Base-by-base conservation (phyloP, 2,797 vertebrate genomes). In the Hypotaenidia okinawae region DNA sequence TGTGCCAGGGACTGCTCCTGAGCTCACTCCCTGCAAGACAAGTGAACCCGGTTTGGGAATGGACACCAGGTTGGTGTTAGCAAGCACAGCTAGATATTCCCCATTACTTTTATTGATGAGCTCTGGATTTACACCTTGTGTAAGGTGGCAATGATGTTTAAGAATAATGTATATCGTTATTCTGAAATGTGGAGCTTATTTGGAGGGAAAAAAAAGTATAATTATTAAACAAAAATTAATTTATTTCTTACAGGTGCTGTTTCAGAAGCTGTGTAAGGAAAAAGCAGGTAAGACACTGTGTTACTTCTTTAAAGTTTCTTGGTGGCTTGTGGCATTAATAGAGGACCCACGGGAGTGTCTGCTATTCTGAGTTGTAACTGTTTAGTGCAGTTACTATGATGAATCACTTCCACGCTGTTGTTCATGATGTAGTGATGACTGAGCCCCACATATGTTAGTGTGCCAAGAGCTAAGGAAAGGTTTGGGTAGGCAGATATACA, bases 281-380 rank as follows among this genome's bases (percentile, higher is more conserved):
- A 95, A 89, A 80, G 92, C 95, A 91, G 98, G 98, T 98, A 97
- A 96, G 89, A 62, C 57, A 55, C 47, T 64, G n/a, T 37, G n/a
- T 87, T 78, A 51, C 24, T 82, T 89, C 49, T 84, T 82, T 6
- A 14, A 35, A 57, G 32, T 49, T 57, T 95, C 35, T 92, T 59
- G 13, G 62, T 64, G 58, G 28, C 21, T 76, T 80, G 7, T 68
- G 47, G 49, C 6, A 4, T 39, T 84, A 59, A 58, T 47, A 32
- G 37, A 52, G 45, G 22, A 70, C 18, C 30, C 14, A 12, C 0
- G 8, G 67, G 32, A 22, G 16, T 63, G 23, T 84, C 51, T 76
- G 30, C 51, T 58, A 0, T 54, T 52, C 43, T 49, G 16, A 54
- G 19, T 33, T 37, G 24, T 13, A 32, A 17, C 43, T 72, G 17